Evolutionary conservation across 1,140 invertebrate species (phyloP).

Genomic region (Lepidurus couesii): DNA sequence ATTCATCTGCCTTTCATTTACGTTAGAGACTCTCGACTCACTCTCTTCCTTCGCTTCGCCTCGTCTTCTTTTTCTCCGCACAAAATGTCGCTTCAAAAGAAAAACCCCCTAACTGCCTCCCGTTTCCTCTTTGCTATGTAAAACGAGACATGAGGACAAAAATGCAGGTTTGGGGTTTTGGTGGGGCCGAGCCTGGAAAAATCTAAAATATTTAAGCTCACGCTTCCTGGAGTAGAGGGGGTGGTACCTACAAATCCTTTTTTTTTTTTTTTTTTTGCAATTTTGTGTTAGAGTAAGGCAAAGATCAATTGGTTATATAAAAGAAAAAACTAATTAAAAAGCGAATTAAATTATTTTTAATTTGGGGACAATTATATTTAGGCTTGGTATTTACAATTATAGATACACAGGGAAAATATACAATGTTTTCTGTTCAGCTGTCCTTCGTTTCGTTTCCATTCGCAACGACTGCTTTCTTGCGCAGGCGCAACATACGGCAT

Average conservation of each 20-base stretch:
- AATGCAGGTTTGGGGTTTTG: not conserved
- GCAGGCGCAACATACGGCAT: conserved; percentile 8
- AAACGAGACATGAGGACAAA: conserved; percentile 11
- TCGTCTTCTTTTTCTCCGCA: not conserved
- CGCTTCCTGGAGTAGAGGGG: not conserved
- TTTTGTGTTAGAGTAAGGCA: not conserved
- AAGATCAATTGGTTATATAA: too few relatives aligned
- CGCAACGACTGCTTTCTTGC: not conserved
- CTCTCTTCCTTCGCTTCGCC: not conserved
- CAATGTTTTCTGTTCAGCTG: not conserved
- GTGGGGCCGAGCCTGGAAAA: not conserved
- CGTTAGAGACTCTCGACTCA: not conserved
- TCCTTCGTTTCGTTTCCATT: not conserved
- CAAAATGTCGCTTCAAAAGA: too few relatives aligned
- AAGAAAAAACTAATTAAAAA: not conserved
- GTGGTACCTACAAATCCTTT: not conserved
- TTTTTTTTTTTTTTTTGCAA: too few relatives aligned
- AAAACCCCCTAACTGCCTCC: not conserved
- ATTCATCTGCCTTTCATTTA: conserved; percentile 22
- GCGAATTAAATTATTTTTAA: not conserved
- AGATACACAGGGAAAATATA: conserved; percentile 22
- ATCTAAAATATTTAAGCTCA: not conserved
- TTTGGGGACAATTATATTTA: conserved; percentile 22
- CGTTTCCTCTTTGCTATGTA: not conserved
- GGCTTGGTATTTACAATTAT: conserved; percentile 22